These are phyloP conservation scores for Miichthys miiuy DNA, from an alignment of 2,797 vertebrate genomes.

Conservation along the genomic window DNA sequence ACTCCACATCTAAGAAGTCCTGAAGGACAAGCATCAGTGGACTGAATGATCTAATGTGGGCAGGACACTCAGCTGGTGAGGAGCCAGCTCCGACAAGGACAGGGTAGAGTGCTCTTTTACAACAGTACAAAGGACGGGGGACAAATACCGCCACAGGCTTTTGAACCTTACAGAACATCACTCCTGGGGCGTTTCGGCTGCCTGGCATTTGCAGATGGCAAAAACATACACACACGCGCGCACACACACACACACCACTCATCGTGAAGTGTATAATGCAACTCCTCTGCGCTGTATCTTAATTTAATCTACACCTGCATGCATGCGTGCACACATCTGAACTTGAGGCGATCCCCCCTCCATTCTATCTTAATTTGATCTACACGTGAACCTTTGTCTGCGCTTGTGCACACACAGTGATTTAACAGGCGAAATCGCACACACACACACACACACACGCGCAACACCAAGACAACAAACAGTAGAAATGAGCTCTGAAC, in stretches of 20 bases:
- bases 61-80: slow-evolving; percentile 19
- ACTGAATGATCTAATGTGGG: slow-evolving; percentile 27
- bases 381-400: slow-evolving; percentile 66
- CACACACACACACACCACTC: slow-evolving; percentile 12
- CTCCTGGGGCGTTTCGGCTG: slow-evolving; percentile 53
- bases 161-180: slow-evolving; percentile 71
- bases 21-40: slow-evolving; percentile 37
- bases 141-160: slow-evolving; percentile 72
- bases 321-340: slow-evolving; percentile 66
- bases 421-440: slow-evolving; percentile 31
- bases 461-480: not conserved
- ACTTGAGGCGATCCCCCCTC: slow-evolving; percentile 59
- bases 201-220: slow-evolving; percentile 69
- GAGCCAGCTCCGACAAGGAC: slow-evolving; percentile 35
- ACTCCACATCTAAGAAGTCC: slow-evolving; percentile 25
- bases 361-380: slow-evolving; percentile 80
- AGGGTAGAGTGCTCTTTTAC: slow-evolving; percentile 51
- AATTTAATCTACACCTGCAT: slow-evolving; percentile 85
- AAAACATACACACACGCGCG: slow-evolving; percentile 38
- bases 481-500: slow-evolving; percentile 35
- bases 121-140: slow-evolving; percentile 60
- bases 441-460: slow-evolving; percentile 15
- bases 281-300: slow-evolving; percentile 76
- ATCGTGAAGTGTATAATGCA: slow-evolving; percentile 68
- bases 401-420: slow-evolving; percentile 31